Conservation (phyloP, 2,888 invertebrate genomes). For the Epistrophella euchroma region DNA sequence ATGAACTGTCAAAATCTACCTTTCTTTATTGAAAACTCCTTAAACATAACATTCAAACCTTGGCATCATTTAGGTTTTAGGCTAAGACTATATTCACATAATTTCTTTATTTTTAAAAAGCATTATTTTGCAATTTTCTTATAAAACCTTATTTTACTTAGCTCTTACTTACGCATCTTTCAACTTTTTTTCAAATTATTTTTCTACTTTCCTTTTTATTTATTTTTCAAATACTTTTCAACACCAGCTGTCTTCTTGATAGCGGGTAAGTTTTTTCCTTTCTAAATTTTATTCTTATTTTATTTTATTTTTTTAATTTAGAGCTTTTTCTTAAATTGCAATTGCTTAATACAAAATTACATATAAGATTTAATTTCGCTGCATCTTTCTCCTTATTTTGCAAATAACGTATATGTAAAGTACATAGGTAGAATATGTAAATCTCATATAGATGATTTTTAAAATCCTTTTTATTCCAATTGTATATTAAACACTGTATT, state of each 20-base stretch:
- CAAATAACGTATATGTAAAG: background rate
- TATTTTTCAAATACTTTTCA: constrained; percentile 58
- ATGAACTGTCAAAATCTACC: too few relatives aligned
- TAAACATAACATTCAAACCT: too few relatives aligned
- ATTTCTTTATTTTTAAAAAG: too few relatives aligned
- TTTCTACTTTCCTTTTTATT: constrained; percentile 54
- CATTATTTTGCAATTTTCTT: too few relatives aligned
- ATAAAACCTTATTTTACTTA: background rate
- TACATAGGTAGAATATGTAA: background rate
- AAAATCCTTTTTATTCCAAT: background rate
- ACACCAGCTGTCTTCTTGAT: constrained; percentile 84
- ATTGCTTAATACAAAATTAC: constrained; percentile 16
- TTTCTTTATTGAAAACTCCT: too few relatives aligned
- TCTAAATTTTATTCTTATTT: constrained; percentile 4
- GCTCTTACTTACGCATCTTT: constrained; percentile 21
- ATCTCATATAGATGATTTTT: background rate
- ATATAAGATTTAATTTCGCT: background rate
- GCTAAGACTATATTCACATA: too few relatives aligned
- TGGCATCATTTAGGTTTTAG: too few relatives aligned
- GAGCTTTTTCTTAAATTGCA: constrained; percentile 14
- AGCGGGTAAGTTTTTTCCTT: constrained; percentile 83
- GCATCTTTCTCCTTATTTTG: constrained; percentile 24
- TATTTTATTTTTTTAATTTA: background rate
- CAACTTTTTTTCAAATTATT: constrained; percentile 41
- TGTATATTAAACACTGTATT: constrained; percentile 31